phyloP scores from a whole-genome alignment of 2,797 vertebrate genomes.

The Pseudochirops corinnae region DNA sequence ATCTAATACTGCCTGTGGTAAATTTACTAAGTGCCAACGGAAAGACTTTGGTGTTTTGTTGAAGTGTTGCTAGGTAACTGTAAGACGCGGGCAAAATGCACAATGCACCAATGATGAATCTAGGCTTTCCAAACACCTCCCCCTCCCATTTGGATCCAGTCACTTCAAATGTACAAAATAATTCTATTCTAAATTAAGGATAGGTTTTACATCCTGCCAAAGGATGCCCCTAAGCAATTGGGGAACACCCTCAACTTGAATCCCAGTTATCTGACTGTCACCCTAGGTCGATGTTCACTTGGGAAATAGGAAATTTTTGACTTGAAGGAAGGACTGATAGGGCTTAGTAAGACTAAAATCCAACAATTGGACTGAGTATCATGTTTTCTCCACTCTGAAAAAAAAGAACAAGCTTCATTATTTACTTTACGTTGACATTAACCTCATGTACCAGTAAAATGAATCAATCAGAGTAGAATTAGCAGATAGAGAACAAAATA shows the following conservation, averaged over 20 bases:
- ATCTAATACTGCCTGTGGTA: neutral
- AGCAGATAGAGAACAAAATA: constrained; percentile 48
- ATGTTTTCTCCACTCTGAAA: constrained; percentile 38
- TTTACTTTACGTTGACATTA: constrained; percentile 66
- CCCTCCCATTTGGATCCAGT: neutral
- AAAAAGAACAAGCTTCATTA: constrained; percentile 53
- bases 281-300: constrained; percentile 25
- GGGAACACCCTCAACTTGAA: neutral
- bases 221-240: neutral
- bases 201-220: neutral
- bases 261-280: constrained; percentile 2
- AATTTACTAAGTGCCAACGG: neutral
- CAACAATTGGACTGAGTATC: constrained; percentile 21
- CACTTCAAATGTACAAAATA: constrained; percentile 36
- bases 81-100: neutral
- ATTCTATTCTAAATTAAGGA: neutral
- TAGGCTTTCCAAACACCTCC: constrained; percentile 9
- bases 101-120: neutral
- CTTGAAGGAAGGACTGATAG: constrained; percentile 6
- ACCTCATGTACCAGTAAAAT: constrained; percentile 51
- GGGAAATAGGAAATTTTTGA: constrained; percentile 5
- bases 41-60: neutral
- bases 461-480: constrained; percentile 49
- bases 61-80: constrained; percentile 27
- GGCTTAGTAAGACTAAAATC: constrained; percentile 41